phyloP scores from a whole-genome alignment of 2,888 invertebrate species.

The Bibio marci region DNA sequence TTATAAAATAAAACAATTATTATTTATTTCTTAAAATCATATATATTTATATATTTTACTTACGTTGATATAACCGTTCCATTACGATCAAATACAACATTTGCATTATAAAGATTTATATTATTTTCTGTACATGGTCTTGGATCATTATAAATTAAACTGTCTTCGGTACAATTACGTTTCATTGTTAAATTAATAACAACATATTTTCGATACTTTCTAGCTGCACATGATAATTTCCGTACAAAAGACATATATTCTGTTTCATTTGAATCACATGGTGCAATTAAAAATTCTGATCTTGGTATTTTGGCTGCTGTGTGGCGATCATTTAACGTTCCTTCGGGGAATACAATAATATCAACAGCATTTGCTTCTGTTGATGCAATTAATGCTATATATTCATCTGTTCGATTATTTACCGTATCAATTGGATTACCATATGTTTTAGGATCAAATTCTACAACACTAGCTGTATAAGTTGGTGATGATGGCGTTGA shows the following conservation, averaged over 20 bases:
- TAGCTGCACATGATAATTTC: conserved; percentile 35
- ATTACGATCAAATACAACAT: conserved; percentile 55
- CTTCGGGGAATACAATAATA: conserved; percentile 65
- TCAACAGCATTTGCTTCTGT: conserved; percentile 33
- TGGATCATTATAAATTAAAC: conserved; percentile 16
- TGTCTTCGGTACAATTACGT: conserved; percentile 32
- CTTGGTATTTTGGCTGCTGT: conserved; percentile 22
- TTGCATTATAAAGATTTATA: conserved; percentile 47
- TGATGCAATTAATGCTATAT: conserved; percentile 18
- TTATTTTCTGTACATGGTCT: neutral
- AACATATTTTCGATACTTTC: conserved; percentile 29
- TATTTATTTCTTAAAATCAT: no score
- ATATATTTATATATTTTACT: neutral
- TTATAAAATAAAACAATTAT: no score
- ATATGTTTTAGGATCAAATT: conserved; percentile 27
- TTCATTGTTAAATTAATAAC: conserved; percentile 16
- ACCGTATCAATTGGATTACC: conserved; percentile 15
- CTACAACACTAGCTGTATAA: conserved; percentile 46
- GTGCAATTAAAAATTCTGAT: conserved; percentile 16
- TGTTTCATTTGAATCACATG: conserved; percentile 14
- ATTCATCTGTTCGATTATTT: conserved; percentile 8
- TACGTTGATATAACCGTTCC: conserved; percentile 47
- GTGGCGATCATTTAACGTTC: conserved; percentile 26
- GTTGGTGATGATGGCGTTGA: conserved; percentile 30
- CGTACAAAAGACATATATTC: conserved; percentile 1